Evolutionary conservation across 1,140 invertebrate genomes (phyloP), one percentile per base, ranked within the genome.

Genomic region (Popillia japonica): DNA sequence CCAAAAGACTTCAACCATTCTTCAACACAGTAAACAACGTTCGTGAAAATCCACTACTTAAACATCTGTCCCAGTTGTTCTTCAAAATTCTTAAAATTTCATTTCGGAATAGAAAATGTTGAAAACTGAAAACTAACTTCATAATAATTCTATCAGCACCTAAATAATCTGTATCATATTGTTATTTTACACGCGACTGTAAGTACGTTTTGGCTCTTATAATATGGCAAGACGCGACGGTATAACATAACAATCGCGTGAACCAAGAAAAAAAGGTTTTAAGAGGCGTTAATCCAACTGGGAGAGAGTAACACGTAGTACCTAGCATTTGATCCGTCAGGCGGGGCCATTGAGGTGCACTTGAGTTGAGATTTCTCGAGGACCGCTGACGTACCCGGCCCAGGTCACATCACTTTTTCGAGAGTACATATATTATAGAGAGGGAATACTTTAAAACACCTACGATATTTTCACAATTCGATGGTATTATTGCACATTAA

Each of bases 261-360:
- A 20, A 55, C 22, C 17, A 27, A 9, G 40, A 22, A 40, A 75
- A 22, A 76, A 76, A 76, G 48, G 11, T 61, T 44, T 76, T 61
- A 61, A 76, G 75, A 76, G 75, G 75, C 75, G 75, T 76, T 76
- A 76, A 76, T 76, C 75, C 75, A 76, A 22, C n/a, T 17, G 75
- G 22, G 61, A 22, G 27, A 68, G 75, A 23, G 61, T 48, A 48
- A 68, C 61, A 22, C 61, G 27, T 68, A 55, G 48, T 55, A 75
- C 73, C n/a, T 76, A 76, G 48, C 75, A 76, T 76, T 76, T 55
- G 75, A 76, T 76, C 42, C 75, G 44, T 76, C 75, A 59, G 75
- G 75, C 75, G 75, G 75, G 40, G 75, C 40, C 75, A 76, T 42
- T 59, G 75, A 76, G 75, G 40, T 44, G 41, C 75, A 76, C 75